Percentiles rank a stretch among this genome's conserved stretches.
Conservation (phyloP, 1,140 invertebrate species). For the Drosophila nebulosa region DNA sequence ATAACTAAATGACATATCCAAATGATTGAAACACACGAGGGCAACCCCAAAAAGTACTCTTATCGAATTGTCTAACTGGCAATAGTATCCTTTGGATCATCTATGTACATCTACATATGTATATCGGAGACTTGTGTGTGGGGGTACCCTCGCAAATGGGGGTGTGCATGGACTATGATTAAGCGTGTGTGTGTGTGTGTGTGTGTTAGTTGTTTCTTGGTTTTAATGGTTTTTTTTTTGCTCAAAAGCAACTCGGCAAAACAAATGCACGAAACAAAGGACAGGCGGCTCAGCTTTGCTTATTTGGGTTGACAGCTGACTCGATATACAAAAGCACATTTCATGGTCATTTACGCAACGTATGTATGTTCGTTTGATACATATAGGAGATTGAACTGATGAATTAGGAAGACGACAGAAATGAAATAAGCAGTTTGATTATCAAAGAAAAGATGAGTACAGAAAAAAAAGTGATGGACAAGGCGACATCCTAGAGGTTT, state of each 20-base stretch:
- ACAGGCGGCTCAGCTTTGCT: background rate
- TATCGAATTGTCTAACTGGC: too few relatives aligned
- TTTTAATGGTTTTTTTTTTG: slow-evolving; percentile 21
- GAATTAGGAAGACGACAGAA: background rate
- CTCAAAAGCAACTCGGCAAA: slow-evolving; percentile 46
- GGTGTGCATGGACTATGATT: background rate
- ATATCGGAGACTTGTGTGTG: background rate
- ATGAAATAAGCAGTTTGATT: background rate
- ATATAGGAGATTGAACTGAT: background rate
- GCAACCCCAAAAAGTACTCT: background rate
- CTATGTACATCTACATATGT: too few relatives aligned
- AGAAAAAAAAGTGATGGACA: background rate
- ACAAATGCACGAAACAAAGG: slow-evolving; percentile 55
- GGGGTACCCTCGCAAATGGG: background rate
- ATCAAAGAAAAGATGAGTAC: background rate
- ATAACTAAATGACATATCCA: background rate
- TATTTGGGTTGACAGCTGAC: slow-evolving; percentile 2
- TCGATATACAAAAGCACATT: slow-evolving; percentile 47
- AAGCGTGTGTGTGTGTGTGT: slow-evolving; percentile 1
- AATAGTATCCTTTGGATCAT: too few relatives aligned
- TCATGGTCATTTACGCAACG: slow-evolving; percentile 65
- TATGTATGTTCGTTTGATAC: slow-evolving; percentile 28
- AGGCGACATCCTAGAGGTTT: background rate
- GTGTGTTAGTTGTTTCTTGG: background rate
- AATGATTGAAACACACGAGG: background rate